Evolutionary conservation across 2,888 invertebrate species (phyloP), one percentile per base, ranked within the genome.

Genomic region (Drosophila incognita): DNA sequence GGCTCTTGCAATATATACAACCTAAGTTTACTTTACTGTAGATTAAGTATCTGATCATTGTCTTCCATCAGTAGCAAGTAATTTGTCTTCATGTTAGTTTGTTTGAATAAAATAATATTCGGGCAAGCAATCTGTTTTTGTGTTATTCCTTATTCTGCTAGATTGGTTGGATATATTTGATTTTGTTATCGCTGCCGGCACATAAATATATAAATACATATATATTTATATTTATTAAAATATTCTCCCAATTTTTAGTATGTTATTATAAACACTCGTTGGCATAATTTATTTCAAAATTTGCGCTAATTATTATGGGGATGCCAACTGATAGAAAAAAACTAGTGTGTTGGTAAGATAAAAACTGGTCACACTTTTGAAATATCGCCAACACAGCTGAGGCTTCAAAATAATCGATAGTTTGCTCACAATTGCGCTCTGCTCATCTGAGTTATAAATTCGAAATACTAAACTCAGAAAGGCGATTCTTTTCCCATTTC

Each of bases 41-140:
- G 31, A 18, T 52, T 79, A 79, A 65, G 49, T 40, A 33, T 40
- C 7, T 66, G 62, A 84, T 87, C 85, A 83, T 79, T 83, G 87
- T 77, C 75, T 79, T 79, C 65, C 79, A 74, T 79, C 38, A 74
- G 52, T 13, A 15, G 35, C 62, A 75, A 68, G 57, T 64, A 59
- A 74, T 68, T 79, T 79, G 78, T 84, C 79, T 87, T 87, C 76
- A 82, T 79, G 72, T 78, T 87, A 73, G 68, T 76, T 81, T 87
- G 64, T 78, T 70, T 64, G 69, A 77, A 71, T 86, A 73, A 76
- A 79, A 73, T 61, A 53, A 54, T 53, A 24, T 13, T n/a, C 40
- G 10, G 36, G 13, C 42, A 35, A 35, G 33, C 38, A 52, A 33
- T n/a, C 21, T 54, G n/a, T 40, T 21, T 4, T 29, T 4, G 18